Conservation (phyloP, 2,888 invertebrate species). For the Mesodorylaimus sp. region DNA sequence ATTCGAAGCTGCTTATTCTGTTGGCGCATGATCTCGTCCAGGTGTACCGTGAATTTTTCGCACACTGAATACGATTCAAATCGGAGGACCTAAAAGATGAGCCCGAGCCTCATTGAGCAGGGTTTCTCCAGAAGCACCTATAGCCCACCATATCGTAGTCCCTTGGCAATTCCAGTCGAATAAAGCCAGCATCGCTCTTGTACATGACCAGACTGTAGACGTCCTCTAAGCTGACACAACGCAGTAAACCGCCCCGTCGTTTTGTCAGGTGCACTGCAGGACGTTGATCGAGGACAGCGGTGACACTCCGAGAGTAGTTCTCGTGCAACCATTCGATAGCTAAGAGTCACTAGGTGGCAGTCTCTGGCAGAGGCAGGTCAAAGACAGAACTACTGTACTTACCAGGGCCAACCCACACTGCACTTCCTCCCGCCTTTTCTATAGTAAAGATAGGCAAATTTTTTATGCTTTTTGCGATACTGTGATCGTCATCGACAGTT, state of each 20-base stretch:
- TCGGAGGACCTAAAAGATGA: slow-evolving; percentile 45
- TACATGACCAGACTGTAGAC: slow-evolving; percentile 62
- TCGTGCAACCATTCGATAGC: slow-evolving; percentile 75
- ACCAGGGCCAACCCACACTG: slow-evolving; percentile 3
- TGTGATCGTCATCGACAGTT: too few relatives aligned
- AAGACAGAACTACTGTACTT: neutral
- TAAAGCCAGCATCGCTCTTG: slow-evolving; percentile 58
- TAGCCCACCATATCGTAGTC: slow-evolving; percentile 69
- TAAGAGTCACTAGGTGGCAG: too few relatives aligned
- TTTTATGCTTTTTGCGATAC: too few relatives aligned
- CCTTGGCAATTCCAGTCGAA: slow-evolving; percentile 54
- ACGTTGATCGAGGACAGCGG: slow-evolving; percentile 72
- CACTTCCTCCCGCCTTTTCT: neutral
- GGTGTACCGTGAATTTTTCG: slow-evolving; percentile 14
- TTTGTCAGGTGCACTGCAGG: slow-evolving; percentile 66
- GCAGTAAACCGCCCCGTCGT: slow-evolving; percentile 69
- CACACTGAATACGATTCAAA: slow-evolving; percentile 42
- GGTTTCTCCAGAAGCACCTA: neutral
- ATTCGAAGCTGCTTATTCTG: slow-evolving; percentile 4
- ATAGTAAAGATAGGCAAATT: neutral
- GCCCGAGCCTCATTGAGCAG: neutral
- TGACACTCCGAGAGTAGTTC: slow-evolving; percentile 67
- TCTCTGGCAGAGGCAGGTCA: neutral
- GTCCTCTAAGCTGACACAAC: slow-evolving; percentile 57
- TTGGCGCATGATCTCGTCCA: slow-evolving; percentile 8